Conservation (phyloP, 1,140 invertebrate genomes). For the Sinella curviseta region DNA sequence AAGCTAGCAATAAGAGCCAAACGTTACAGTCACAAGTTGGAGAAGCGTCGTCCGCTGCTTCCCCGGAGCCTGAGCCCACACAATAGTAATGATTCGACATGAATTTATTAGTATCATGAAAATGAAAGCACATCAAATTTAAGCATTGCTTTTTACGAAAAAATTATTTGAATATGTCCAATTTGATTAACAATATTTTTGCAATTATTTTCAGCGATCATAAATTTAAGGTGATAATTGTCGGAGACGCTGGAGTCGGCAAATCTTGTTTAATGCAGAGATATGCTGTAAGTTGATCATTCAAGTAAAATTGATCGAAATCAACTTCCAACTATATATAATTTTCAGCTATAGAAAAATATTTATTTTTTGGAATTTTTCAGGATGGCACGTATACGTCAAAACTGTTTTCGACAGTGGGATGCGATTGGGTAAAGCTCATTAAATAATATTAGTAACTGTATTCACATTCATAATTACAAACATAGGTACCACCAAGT, state of each 20-base stretch:
- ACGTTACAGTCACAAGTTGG: not conserved
- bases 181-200: not conserved
- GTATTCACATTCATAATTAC: no score
- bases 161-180: not conserved
- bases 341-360: not conserved
- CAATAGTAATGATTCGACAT: no score
- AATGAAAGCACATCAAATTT: no score
- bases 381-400: conserved; percentile 42
- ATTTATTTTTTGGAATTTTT: not conserved
- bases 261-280: conserved; percentile 44
- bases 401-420: conserved; percentile 42
- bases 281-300: conserved; percentile 36
- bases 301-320: not conserved
- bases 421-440: conserved; percentile 48
- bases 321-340: not conserved
- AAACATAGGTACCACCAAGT: no score
- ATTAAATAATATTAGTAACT: no score
- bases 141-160: not conserved
- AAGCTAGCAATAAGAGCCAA: not conserved
- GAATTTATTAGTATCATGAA: no score
- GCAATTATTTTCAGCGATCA: conserved; percentile 43
- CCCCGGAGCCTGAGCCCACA: not conserved
- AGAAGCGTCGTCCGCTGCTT: not conserved
- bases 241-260: conserved; percentile 46
- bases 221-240: conserved; percentile 47